These are phyloP conservation scores for Periophthalmodon schlosseri DNA, from an alignment of 2,113 vertebrate species.

Conservation along the genomic window DNA sequence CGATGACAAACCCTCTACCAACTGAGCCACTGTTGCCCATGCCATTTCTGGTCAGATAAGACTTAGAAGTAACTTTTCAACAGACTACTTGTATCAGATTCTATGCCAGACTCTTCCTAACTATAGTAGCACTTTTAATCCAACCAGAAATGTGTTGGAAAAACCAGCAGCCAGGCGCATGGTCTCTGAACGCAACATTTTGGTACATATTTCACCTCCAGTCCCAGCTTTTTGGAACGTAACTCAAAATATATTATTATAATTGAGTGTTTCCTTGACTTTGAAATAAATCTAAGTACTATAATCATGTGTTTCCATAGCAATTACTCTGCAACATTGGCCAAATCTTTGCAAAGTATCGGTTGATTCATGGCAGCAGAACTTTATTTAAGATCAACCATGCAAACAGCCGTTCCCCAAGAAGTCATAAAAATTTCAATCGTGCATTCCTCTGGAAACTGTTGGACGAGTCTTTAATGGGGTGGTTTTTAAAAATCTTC, in stretches of 20 bases:
- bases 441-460: constrained; percentile 41
- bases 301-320: constrained; percentile 8
- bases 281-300: constrained; percentile 11
- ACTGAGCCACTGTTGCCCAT: too few species aligned
- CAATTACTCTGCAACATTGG: neutral
- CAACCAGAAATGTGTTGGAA: neutral
- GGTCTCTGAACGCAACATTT: neutral
- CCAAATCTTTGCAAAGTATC: constrained; percentile 21
- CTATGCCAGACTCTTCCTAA: neutral
- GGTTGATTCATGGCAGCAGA: constrained; percentile 31
- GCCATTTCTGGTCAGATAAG: too few species aligned
- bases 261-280: constrained; percentile 8
- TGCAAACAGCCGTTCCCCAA: constrained; percentile 37
- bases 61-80: neutral
- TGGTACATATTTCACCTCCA: neutral
- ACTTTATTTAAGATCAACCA: constrained; percentile 20
- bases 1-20: too few species aligned
- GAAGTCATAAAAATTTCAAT: constrained; percentile 43
- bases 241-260: constrained; percentile 12
- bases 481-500: neutral
- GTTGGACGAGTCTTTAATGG: constrained; percentile 18
- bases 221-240: neutral
- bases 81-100: neutral
- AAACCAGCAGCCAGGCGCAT: neutral
- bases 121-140: neutral